Conservation (phyloP, 2,113 vertebrate genomes). For the Crotophaga sulcirostris region DNA sequence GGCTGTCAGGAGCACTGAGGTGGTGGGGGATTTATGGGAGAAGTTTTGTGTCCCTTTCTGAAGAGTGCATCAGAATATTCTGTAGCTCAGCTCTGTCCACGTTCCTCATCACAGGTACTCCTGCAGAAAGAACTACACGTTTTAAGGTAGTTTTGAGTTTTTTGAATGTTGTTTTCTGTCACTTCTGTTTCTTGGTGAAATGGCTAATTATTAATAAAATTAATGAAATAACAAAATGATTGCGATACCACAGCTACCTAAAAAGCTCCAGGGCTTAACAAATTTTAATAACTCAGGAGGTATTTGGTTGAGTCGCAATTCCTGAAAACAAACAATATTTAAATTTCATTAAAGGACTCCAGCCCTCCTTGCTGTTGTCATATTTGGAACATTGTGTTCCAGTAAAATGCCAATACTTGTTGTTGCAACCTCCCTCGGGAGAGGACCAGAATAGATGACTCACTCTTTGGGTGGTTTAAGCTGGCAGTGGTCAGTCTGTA, state of each 20-base stretch:
- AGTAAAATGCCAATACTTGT: background rate
- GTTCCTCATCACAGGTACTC: background rate
- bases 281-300: background rate
- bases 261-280: background rate
- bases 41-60: background rate
- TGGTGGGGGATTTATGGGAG: background rate
- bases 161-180: background rate
- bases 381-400: background rate
- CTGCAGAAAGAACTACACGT: background rate
- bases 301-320: background rate
- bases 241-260: background rate
- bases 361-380: background rate
- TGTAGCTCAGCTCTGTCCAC: background rate
- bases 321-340: conserved; percentile 29
- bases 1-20: accelerated
- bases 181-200: background rate
- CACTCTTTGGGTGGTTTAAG: background rate
- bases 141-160: background rate
- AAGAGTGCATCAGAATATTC: background rate
- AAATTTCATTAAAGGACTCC: background rate
- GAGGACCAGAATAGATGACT: background rate
- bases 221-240: background rate
- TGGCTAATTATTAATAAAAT: conserved; percentile 21
- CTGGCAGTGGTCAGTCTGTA: background rate
- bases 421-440: background rate